Evolutionary conservation across 2,888 invertebrate species (phyloP).

Genomic region (Agriopis aurantiaria): DNA sequence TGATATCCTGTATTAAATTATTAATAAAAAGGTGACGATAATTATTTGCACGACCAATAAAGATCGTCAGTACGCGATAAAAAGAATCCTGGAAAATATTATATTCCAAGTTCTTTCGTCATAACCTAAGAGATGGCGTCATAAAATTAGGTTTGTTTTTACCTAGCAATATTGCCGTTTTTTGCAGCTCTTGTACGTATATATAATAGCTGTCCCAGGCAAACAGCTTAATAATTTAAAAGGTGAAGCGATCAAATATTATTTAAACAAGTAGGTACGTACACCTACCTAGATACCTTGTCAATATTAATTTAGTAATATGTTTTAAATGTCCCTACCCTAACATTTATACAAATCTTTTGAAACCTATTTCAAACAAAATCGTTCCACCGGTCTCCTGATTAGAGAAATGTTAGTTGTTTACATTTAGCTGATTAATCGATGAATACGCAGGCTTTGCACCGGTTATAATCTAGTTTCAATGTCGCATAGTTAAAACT

Average conservation of each 20-base stretch:
- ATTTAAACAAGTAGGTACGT: background rate
- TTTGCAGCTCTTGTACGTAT: background rate
- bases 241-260: background rate
- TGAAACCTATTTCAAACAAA: background rate
- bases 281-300: too few relatives aligned
- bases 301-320: background rate
- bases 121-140: constrained; percentile 1
- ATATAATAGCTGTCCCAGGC: background rate
- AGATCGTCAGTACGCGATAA: constrained; percentile 4
- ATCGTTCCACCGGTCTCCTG: too few relatives aligned
- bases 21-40: background rate
- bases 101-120: background rate
- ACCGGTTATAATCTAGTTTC: background rate
- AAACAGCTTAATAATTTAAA: too few relatives aligned
- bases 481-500: background rate
- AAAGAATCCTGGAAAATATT: background rate
- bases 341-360: background rate
- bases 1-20: background rate
- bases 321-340: background rate
- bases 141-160: background rate
- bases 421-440: constrained; percentile 12
- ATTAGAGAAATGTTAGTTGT: constrained; percentile 10
- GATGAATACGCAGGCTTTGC: background rate
- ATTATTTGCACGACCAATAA: background rate
- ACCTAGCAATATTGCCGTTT: background rate